Percentiles rank a stretch among this genome's conserved stretches.
These are phyloP conservation scores for Zootermopsis nevadensis DNA, from an alignment of 2,888 invertebrate species.

Conservation along the genomic window DNA sequence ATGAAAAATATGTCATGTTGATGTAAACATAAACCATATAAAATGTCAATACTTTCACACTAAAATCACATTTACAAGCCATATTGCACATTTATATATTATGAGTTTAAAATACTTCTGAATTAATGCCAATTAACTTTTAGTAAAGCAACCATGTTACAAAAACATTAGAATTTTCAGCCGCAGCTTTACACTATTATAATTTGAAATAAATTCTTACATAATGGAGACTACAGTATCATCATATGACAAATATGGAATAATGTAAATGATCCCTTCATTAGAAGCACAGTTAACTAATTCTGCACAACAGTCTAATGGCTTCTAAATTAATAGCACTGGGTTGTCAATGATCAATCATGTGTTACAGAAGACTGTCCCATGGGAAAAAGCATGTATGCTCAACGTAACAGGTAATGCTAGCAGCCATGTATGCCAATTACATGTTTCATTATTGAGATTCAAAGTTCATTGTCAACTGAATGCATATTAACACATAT, in stretches of 20 bases:
- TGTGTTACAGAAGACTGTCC: too few species aligned
- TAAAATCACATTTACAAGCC: slow-evolving; percentile 27
- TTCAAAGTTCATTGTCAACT: too few species aligned
- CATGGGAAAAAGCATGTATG: too few species aligned
- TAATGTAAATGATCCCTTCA: background rate
- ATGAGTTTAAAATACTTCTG: background rate
- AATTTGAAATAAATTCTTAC: background rate
- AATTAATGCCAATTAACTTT: background rate
- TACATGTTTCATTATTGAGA: too few species aligned
- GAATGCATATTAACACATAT: too few species aligned
- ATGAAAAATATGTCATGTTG: background rate
- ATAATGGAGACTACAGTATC: background rate
- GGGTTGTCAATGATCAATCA: too few species aligned
- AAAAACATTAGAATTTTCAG: slow-evolving; percentile 3
- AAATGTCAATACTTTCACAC: background rate
- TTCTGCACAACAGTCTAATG: background rate
- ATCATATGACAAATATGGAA: background rate
- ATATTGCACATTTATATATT: slow-evolving; percentile 23
- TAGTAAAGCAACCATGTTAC: slow-evolving; percentile 14
- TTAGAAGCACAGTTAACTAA: background rate
- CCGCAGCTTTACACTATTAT: background rate
- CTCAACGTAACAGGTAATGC: too few species aligned
- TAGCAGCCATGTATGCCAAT: too few species aligned
- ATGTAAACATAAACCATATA: background rate
- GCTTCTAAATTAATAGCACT: background rate